A percentile compares a stretch with the other conserved stretches of the same genome.
phyloP scores from a whole-genome alignment of 2,113 vertebrate genomes.

The Rhinoptilus africanus region DNA sequence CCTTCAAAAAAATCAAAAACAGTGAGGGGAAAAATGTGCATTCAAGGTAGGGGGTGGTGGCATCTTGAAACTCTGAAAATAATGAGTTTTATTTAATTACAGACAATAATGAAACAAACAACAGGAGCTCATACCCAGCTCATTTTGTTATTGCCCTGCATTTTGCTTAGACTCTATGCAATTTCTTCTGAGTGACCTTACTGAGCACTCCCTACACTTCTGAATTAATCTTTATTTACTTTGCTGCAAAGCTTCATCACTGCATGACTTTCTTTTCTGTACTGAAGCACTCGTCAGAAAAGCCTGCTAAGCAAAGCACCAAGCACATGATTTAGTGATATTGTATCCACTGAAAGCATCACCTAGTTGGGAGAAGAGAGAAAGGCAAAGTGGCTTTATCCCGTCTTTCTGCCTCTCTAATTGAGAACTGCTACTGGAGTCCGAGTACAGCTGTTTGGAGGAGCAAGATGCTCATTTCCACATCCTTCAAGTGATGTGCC shows the following conservation, averaged over 20 bases:
- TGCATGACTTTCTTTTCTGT: background rate
- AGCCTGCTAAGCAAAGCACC: background rate
- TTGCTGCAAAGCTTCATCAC: constrained; percentile 17
- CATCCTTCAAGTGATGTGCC: background rate
- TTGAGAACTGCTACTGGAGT: background rate
- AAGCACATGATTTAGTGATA: background rate
- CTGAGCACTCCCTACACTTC: background rate
- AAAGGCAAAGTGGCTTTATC: background rate
- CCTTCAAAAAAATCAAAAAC: background rate
- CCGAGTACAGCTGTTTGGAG: background rate
- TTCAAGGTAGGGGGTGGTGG: background rate
- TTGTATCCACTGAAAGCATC: background rate
- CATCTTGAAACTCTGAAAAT: background rate
- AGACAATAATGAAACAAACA: background rate
- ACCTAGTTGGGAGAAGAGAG: background rate
- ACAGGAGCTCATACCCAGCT: background rate
- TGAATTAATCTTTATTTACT: constrained; percentile 51
- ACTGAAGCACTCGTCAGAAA: background rate
- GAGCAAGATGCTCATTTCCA: background rate
- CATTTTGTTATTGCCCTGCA: background rate
- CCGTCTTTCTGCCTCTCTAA: background rate
- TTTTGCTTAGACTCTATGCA: background rate
- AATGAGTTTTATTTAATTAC: background rate
- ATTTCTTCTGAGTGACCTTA: background rate
- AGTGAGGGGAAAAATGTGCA: background rate